A percentile compares a stretch with the other conserved stretches of the same genome.
Evolutionary conservation across 2,797 vertebrate species (phyloP).

Genomic region (Danio tinwini): DNA sequence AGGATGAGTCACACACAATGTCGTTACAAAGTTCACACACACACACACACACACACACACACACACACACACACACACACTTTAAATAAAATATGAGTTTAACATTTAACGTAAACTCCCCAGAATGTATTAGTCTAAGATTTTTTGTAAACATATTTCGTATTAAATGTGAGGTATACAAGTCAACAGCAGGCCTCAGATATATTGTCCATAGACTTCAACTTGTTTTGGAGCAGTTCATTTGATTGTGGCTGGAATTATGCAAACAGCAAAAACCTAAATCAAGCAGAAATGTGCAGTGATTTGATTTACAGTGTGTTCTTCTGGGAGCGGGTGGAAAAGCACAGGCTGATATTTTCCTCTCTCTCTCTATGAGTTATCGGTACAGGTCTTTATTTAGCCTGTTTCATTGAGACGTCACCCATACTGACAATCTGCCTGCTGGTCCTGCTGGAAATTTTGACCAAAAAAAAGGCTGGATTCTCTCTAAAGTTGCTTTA

Average conservation of each 20-base stretch:
- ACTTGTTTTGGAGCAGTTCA: slow-evolving; percentile 4
- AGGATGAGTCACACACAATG: too few species aligned
- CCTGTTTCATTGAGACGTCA: neutral
- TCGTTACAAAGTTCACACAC: too few species aligned
- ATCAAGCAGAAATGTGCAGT: neutral
- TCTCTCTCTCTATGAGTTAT: slow-evolving; percentile 4
- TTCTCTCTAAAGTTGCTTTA: slow-evolving; percentile 50
- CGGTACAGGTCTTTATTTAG: slow-evolving; percentile 23
- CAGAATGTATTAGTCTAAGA: too few species aligned
- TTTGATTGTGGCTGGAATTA: neutral
- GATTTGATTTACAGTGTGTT: slow-evolving; percentile 10
- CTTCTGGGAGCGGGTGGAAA: neutral
- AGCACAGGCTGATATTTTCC: slow-evolving; percentile 19
- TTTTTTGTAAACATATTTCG: neutral
- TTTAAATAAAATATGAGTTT: too few species aligned
- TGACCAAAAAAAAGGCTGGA: neutral
- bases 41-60: too few species aligned
- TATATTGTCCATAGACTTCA: neutral
- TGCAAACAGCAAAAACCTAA: neutral
- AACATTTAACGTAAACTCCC: too few species aligned
- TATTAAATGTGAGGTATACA: neutral
- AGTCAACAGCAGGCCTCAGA: neutral
- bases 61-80: too few species aligned
- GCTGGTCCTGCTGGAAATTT: slow-evolving; percentile 33
- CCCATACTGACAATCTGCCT: neutral